Conservation (phyloP, 2,113 vertebrate genomes). For the Siphamia tubifer region DNA sequence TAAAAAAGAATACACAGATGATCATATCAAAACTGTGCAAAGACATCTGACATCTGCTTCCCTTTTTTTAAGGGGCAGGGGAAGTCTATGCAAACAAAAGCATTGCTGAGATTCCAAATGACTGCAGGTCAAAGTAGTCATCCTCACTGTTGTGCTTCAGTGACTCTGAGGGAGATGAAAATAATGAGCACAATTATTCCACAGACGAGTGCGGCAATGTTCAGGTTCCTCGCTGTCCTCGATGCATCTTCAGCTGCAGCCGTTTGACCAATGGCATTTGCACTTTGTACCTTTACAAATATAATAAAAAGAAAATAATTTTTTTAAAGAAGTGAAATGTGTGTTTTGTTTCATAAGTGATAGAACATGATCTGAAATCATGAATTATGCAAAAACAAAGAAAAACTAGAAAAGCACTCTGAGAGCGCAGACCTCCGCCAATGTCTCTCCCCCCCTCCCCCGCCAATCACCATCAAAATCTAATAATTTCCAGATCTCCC, state of each 20-base stretch:
- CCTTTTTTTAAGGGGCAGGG: no score
- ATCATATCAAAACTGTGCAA: background rate
- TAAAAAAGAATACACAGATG: background rate
- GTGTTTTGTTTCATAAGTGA: no score
- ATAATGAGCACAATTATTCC: constrained; percentile 56
- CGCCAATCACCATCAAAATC: no score
- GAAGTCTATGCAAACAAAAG: background rate
- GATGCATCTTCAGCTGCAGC: constrained; percentile 52
- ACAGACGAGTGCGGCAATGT: constrained; percentile 55
- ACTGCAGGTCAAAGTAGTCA: background rate
- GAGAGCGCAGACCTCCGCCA: no score
- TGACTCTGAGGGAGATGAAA: background rate
- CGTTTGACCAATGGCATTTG: constrained; percentile 42
- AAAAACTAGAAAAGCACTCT: no score
- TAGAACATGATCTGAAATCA: no score
- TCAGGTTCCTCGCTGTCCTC: constrained; percentile 64
- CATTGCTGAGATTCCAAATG: background rate
- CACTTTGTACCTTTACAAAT: constrained; percentile 51
- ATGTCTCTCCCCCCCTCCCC: no score
- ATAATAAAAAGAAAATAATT: no score
- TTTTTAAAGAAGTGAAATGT: no score
- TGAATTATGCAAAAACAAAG: no score
- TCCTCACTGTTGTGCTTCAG: rapidly evolving
- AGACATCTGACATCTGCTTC: no score
- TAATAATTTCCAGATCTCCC: no score